phyloP scores from a whole-genome alignment of 37 sponge, comb jelly and placozoan genomes.

The Crambe crambe region DNA sequence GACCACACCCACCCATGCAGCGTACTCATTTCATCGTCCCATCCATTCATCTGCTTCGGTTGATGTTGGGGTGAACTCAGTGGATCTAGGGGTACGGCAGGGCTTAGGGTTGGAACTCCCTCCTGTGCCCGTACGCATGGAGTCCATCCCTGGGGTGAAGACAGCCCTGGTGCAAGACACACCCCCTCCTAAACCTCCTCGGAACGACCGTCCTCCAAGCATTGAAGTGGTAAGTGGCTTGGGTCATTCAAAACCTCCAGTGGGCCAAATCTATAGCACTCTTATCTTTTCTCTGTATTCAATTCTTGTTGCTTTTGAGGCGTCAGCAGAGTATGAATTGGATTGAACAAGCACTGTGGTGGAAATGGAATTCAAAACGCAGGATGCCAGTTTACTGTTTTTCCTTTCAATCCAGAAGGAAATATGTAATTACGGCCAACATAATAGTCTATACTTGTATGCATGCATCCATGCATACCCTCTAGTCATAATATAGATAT shows the following conservation, averaged over 20 bases:
- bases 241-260: background rate
- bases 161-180: constrained; percentile 16
- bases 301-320: background rate
- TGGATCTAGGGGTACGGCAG: background rate
- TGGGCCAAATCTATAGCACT: too few species aligned
- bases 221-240: constrained; percentile 6
- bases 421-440: too few species aligned
- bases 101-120: constrained; percentile 9
- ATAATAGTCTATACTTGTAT: too few species aligned
- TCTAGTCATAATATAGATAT: too few species aligned
- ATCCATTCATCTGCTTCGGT: background rate
- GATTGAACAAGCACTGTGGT: too few species aligned
- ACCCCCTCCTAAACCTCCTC: constrained; percentile 61
- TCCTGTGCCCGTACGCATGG: constrained; percentile 55
- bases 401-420: too few species aligned
- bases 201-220: constrained; percentile 16
- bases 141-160: constrained; percentile 52
- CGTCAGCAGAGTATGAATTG: background rate
- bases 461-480: too few species aligned
- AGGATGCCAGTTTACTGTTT: too few species aligned
- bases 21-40: too few species aligned
- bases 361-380: too few species aligned
- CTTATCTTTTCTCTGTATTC: background rate
- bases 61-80: too few species aligned
- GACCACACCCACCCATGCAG: background rate